Evolutionary conservation across 2,113 vertebrate genomes (phyloP).

Genomic region (Parus major): DNA sequence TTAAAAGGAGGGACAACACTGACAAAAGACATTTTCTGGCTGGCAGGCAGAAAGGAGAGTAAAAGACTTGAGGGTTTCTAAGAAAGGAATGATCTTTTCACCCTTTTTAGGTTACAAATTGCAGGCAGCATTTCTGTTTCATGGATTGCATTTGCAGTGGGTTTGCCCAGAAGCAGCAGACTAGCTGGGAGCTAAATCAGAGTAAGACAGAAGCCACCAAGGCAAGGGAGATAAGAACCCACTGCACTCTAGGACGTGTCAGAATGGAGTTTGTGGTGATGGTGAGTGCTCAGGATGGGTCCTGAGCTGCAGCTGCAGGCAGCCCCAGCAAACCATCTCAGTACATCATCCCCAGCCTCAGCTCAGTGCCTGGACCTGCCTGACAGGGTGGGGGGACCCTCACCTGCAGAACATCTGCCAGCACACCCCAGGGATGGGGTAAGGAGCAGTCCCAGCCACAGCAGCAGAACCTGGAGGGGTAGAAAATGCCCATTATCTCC

Average conservation of each 20-base stretch:
- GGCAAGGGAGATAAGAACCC: background rate
- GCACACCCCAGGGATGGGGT: background rate
- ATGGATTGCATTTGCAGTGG: background rate
- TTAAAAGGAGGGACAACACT: background rate
- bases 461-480: constrained; percentile 11
- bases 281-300: background rate
- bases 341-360: background rate
- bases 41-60: background rate
- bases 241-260: background rate
- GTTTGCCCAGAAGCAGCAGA: background rate
- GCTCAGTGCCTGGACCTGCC: constrained; percentile 11
- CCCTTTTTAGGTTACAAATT: background rate
- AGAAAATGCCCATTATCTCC: constrained; percentile 61
- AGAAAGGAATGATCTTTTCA: background rate
- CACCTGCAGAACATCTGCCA: background rate
- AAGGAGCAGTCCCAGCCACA: background rate
- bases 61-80: background rate
- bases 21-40: background rate
- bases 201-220: background rate
- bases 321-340: background rate
- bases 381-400: background rate
- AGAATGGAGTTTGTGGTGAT: background rate
- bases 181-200: background rate
- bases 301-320: background rate
- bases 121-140: background rate